These are phyloP conservation scores for Spodoptera exigua DNA, from an alignment of 2,888 invertebrate species.

Conservation along the genomic window DNA sequence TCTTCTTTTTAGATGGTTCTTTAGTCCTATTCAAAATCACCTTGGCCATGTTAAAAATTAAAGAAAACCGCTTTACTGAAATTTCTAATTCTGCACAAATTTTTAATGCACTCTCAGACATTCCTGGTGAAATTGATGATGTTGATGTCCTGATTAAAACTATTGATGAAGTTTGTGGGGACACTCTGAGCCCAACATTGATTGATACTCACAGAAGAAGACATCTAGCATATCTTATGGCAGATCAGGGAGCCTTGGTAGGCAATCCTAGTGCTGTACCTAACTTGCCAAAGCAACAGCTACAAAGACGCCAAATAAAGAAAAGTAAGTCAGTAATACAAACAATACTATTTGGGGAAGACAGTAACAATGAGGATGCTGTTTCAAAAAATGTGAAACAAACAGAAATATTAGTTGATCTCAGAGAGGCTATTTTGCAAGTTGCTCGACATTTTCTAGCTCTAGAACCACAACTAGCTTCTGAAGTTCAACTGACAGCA, in stretches of 20 bases:
- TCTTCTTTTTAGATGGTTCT: conserved; percentile 98
- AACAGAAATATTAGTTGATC: conserved; percentile 99
- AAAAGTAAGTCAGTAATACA: conserved; percentile 97
- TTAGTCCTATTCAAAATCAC: conserved; percentile 98
- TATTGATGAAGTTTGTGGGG: conserved; percentile 91
- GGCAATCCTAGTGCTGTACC: conserved; percentile 96
- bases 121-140: conserved; percentile 98
- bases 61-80: conserved; percentile 92
- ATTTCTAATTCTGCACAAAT: conserved; percentile 99
- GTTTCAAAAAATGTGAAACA: conserved; percentile 99
- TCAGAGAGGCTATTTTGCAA: conserved; percentile 97
- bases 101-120: conserved; percentile 98
- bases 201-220: conserved; percentile 97
- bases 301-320: conserved; percentile 95
- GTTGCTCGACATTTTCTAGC: conserved; percentile 98
- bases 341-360: conserved; percentile 95
- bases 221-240: conserved; percentile 98
- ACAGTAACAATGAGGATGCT: conserved; percentile 93
- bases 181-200: conserved; percentile 94
- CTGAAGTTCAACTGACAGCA: conserved; percentile 94
- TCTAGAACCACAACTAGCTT: conserved; percentile 95
- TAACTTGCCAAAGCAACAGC: conserved; percentile 97
- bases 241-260: conserved; percentile 97
- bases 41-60: conserved; percentile 97
- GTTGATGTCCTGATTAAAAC: conserved; percentile 96